Conservation (phyloP, 2,797 vertebrate genomes). For the Bucorvus abyssinicus region DNA sequence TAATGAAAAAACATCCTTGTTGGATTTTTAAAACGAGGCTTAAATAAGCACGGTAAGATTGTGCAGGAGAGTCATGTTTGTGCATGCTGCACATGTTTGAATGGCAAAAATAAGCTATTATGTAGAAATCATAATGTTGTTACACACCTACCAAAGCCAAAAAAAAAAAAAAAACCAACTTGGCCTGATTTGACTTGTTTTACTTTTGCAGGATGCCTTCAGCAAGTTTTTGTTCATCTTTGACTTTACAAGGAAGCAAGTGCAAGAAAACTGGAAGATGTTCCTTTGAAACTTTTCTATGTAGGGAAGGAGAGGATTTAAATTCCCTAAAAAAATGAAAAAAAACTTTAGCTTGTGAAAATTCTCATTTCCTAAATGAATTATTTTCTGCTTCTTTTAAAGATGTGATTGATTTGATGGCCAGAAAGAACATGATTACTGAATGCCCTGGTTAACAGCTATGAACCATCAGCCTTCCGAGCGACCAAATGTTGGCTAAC, state of each 20-base stretch:
- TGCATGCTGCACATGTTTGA: not conserved
- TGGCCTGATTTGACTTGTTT: not conserved
- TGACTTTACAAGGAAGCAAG: not conserved
- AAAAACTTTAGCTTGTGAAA: not conserved
- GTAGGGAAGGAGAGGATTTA: not conserved
- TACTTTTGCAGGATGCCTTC: not conserved
- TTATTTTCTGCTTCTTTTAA: not conserved
- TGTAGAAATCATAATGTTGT: not conserved
- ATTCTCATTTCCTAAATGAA: not conserved
- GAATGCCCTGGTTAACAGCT: not conserved
- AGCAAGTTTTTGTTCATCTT: not conserved
- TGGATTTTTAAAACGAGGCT: not conserved
- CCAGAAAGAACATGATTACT: not conserved
- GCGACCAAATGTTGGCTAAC: not conserved
- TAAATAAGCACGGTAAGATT: not conserved
- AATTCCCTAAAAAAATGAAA: not conserved
- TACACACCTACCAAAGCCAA: not conserved
- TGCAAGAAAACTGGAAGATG: not conserved
- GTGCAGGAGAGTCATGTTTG: not conserved
- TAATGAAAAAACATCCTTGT: not conserved
- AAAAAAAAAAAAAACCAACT: not conserved
- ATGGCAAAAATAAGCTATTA: not conserved
- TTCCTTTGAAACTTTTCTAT: not conserved
- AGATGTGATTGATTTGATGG: not conserved
- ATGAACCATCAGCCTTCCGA: not conserved